These are phyloP conservation scores for Neogobius melanostomus DNA, from an alignment of 2,113 vertebrate genomes.

Conservation along the genomic window DNA sequence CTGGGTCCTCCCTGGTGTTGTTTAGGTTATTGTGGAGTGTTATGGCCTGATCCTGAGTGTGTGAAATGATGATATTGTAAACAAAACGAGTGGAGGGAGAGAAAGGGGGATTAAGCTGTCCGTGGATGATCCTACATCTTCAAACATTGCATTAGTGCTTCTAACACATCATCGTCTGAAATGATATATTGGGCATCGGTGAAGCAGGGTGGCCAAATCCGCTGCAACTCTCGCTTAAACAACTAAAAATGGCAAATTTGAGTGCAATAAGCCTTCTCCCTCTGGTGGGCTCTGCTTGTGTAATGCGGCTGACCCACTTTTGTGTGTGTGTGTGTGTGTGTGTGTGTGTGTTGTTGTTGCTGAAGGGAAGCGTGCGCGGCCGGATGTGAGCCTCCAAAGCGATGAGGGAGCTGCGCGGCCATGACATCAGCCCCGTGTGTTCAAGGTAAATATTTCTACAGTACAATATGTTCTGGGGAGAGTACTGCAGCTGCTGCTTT, in stretches of 20 bases:
- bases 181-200: too few species aligned
- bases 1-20: too few species aligned
- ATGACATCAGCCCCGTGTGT: conserved; percentile 13
- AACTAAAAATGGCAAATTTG: too few species aligned
- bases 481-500: conserved; percentile 10
- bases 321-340: conserved; percentile 31
- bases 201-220: too few species aligned
- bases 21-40: too few species aligned
- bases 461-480: conserved; percentile 52
- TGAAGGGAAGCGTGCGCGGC: too few species aligned
- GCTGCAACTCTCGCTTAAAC: too few species aligned
- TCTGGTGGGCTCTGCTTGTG: conserved; percentile 34
- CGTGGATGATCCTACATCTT: not conserved
- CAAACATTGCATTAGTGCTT: too few species aligned
- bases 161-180: not conserved
- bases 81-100: conserved; percentile 22
- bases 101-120: conserved; percentile 11
- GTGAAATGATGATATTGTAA: not conserved
- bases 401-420: too few species aligned
- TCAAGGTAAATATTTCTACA: conserved; percentile 72
- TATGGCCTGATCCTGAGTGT: too few species aligned
- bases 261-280: not conserved
- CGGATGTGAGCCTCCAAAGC: too few species aligned
- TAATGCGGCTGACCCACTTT: conserved; percentile 70
- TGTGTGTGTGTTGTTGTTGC: not conserved